Conservation (phyloP, 2,113 vertebrate genomes). For the Semnornis frantzii region DNA sequence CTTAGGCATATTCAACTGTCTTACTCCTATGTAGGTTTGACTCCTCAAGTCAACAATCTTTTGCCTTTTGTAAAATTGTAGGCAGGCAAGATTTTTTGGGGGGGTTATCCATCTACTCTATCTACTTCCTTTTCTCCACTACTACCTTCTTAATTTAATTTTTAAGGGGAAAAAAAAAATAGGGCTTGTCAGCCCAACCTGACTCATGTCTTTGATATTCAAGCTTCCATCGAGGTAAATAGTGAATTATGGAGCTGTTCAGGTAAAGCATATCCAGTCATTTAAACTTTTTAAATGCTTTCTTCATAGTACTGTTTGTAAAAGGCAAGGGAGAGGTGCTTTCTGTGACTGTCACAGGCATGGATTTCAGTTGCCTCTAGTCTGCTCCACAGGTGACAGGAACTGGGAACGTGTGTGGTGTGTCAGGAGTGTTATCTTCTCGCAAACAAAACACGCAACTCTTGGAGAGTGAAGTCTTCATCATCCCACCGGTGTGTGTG, state of each 20-base stretch:
- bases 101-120: not conserved
- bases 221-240: not conserved
- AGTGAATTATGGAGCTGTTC: not conserved
- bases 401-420: no score
- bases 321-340: not conserved
- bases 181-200: not conserved
- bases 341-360: not conserved
- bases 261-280: not conserved
- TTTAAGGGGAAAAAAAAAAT: not conserved
- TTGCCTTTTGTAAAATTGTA: not conserved
- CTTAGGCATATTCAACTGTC: not conserved
- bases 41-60: not conserved
- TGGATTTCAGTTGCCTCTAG: not conserved
- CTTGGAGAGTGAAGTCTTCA: not conserved
- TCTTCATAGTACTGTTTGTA: not conserved
- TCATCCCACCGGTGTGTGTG: rapidly evolving
- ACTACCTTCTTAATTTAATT: not conserved
- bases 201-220: not conserved
- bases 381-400: not conserved
- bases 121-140: not conserved
- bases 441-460: not conserved
- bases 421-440: not conserved
- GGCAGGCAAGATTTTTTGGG: not conserved
- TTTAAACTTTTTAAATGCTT: not conserved
- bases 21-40: not conserved